Conservation (phyloP, 1,140 invertebrate genomes). For the Drosophila arawakana region DNA sequence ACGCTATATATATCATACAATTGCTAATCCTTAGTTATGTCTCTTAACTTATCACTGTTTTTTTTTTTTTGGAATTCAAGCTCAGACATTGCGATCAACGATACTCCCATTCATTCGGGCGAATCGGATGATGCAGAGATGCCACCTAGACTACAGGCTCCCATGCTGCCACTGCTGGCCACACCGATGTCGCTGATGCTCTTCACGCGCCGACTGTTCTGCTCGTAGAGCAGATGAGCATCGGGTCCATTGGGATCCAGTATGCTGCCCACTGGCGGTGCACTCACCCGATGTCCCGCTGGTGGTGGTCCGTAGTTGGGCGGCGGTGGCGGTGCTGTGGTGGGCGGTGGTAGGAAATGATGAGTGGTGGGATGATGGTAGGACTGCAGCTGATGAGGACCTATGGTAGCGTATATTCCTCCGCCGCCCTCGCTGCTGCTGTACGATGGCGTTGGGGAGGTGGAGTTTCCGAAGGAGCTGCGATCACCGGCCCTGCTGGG, state of each 20-base stretch:
- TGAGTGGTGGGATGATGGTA: slow-evolving; percentile 71
- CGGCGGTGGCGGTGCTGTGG: slow-evolving; percentile 85
- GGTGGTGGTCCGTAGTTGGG: slow-evolving; percentile 75
- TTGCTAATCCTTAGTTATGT: slow-evolving; percentile 10
- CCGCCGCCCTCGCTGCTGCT: slow-evolving; percentile 83
- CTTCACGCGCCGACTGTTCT: slow-evolving; percentile 88
- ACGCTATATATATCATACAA: slow-evolving; percentile 5
- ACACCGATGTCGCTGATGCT: slow-evolving; percentile 90
- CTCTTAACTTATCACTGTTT: slow-evolving; percentile 48
- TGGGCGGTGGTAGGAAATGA: slow-evolving; percentile 86
- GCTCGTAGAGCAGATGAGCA: slow-evolving; percentile 71
- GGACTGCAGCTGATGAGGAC: slow-evolving; percentile 85
- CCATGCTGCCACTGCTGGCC: slow-evolving; percentile 80
- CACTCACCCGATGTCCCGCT: slow-evolving; percentile 85
- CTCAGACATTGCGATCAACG: slow-evolving; percentile 17
- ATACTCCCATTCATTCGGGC: slow-evolving; percentile 55
- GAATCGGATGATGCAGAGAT: slow-evolving; percentile 75
- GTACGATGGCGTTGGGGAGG: slow-evolving; percentile 84
- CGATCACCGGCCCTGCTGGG: slow-evolving; percentile 76
- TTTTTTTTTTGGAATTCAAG: slow-evolving; percentile 53
- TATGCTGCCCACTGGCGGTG: slow-evolving; percentile 81
- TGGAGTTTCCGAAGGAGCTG: slow-evolving; percentile 81
- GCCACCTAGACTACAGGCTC: slow-evolving; percentile 83
- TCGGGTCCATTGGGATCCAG: slow-evolving; percentile 58
- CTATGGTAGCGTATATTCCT: slow-evolving; percentile 84